These are phyloP conservation scores for Oenanthe melanoleuca DNA, from an alignment of 2,113 vertebrate genomes.

Conservation along the genomic window DNA sequence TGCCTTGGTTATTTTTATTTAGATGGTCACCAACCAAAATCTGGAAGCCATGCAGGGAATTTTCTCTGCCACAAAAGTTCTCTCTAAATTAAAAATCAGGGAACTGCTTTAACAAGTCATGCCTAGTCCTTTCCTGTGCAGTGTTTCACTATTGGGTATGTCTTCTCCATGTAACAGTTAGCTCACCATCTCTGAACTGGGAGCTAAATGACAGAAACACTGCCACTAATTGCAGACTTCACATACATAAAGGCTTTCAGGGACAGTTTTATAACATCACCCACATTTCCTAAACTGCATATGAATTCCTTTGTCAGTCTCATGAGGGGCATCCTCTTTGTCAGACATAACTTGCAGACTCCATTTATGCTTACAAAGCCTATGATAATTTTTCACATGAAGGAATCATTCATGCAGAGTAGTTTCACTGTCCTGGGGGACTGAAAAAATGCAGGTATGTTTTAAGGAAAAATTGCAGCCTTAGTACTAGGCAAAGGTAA, in stretches of 20 bases:
- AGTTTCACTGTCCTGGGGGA: neutral
- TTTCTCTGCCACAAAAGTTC: neutral
- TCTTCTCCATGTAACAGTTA: neutral
- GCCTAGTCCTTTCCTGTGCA: neutral
- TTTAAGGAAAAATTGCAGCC: neutral
- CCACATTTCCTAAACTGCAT: neutral
- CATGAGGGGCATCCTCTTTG: neutral
- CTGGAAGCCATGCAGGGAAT: neutral
- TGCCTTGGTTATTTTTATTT: neutral
- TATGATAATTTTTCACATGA: neutral
- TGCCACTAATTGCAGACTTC: neutral
- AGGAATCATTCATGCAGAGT: neutral
- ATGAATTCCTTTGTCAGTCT: neutral
- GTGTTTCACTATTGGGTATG: neutral
- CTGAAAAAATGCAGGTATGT: neutral
- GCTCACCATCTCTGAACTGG: neutral
- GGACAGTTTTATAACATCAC: neutral
- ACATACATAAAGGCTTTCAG: neutral
- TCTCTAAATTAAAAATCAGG: neutral
- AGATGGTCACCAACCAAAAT: neutral
- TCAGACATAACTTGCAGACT: neutral
- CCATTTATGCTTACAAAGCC: neutral
- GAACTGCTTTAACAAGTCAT: neutral
- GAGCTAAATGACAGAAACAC: neutral
- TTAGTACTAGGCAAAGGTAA: neutral